Evolutionary conservation across 1,140 invertebrate species (phyloP).

Genomic region (Agrypnia vestita): DNA sequence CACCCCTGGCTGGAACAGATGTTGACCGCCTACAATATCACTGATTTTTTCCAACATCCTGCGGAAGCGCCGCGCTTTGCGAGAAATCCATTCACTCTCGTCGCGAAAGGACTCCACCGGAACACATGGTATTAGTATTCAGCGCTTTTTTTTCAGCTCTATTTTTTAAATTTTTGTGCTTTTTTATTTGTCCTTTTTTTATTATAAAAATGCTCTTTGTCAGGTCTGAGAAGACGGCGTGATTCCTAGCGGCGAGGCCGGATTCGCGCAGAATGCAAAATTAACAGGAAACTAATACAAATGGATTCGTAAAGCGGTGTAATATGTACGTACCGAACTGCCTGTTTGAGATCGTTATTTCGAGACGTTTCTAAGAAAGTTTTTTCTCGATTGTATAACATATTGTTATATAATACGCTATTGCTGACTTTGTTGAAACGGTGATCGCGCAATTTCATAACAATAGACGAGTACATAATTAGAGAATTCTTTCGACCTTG

Average conservation of each 20-base stretch:
- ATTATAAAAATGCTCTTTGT: constrained; percentile 26
- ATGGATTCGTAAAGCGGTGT: neutral
- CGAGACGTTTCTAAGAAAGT: too few species aligned
- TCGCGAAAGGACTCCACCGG: constrained; percentile 37
- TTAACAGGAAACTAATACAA: constrained; percentile 47
- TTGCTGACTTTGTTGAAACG: too few species aligned
- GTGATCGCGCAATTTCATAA: too few species aligned
- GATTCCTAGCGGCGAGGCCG: constrained; percentile 16
- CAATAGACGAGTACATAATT: too few species aligned
- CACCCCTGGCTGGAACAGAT: constrained; percentile 49
- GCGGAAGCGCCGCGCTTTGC: constrained; percentile 58
- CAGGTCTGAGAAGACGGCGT: neutral
- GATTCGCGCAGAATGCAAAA: constrained; percentile 36
- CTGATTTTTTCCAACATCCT: constrained; percentile 55
- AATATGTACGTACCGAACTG: too few species aligned
- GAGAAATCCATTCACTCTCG: constrained; percentile 53
- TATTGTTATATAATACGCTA: too few species aligned
- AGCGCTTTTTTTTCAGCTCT: constrained; percentile 12
- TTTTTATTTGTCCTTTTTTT: constrained; percentile 35
- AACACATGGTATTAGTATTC: constrained; percentile 59
- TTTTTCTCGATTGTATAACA: too few species aligned
- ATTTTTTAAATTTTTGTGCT: constrained; percentile 21
- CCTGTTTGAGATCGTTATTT: too few species aligned
- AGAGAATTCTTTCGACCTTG: too few species aligned
- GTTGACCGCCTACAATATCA: constrained; percentile 51